Percentiles rank a stretch among this genome's conserved stretches.
Evolutionary conservation across 2,113 vertebrate genomes (phyloP).

Genomic region (Antechinus stuartii): DNA sequence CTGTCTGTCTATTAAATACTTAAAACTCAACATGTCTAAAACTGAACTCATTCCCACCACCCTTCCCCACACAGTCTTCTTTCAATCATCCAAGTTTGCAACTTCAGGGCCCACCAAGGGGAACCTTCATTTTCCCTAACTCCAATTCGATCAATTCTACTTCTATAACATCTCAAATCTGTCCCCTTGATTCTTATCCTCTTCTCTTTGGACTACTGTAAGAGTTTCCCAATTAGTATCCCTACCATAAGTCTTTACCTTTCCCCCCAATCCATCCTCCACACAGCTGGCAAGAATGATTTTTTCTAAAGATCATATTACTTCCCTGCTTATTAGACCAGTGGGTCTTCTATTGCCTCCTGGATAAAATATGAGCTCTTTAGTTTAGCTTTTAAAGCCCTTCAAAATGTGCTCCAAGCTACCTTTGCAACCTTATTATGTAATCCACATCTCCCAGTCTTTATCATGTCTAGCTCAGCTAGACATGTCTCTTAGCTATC

Average conservation of each 20-base stretch:
- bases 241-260: not conserved
- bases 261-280: not conserved
- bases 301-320: not conserved
- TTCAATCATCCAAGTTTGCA: not conserved
- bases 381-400: not conserved
- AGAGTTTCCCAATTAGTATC: not conserved
- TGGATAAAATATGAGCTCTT: not conserved
- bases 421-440: not conserved
- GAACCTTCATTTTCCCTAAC: not conserved
- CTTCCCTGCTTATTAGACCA: not conserved
- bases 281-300: not conserved
- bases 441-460: not conserved
- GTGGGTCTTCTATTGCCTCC: not conserved
- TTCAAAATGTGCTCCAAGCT: not conserved
- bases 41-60: not conserved
- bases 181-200: not conserved
- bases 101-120: not conserved
- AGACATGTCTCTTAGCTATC: not conserved
- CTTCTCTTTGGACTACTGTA: not conserved
- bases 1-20: not conserved
- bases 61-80: not conserved
- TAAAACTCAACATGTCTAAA: not conserved
- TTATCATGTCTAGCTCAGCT: not conserved
- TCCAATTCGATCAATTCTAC: not conserved
- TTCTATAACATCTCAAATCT: not conserved